phyloP scores from a whole-genome alignment of 1,140 invertebrate species.

The Aphidius gifuensis region DNA sequence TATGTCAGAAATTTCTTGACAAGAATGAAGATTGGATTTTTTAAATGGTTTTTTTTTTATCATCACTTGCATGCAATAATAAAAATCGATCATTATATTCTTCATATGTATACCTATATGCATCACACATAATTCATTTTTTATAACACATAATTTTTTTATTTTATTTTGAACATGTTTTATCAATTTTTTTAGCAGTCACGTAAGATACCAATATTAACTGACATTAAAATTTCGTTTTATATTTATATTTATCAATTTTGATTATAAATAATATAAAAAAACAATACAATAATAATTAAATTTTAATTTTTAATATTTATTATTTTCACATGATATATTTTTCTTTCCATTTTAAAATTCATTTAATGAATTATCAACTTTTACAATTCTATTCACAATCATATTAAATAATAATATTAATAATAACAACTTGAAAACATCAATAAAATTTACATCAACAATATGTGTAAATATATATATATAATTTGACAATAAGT shows the following conservation, averaged over 20 bases:
- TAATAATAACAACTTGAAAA: no score
- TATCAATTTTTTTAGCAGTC: conserved; percentile 13
- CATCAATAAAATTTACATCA: no score
- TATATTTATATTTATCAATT: background rate
- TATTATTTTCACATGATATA: no score
- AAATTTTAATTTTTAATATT: no score
- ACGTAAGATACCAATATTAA: conserved; percentile 22
- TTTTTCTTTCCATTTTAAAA: no score
- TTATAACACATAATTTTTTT: conserved; percentile 15
- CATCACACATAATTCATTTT: conserved; percentile 18
- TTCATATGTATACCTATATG: conserved; percentile 1
- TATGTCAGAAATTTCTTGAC: no score
- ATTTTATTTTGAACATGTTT: conserved; percentile 10
- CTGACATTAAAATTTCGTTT: conserved; percentile 5
- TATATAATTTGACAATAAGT: background rate
- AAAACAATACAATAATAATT: no score
- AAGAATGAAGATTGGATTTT: background rate
- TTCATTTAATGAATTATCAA: no score
- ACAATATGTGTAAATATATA: no score
- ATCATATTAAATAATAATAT: no score
- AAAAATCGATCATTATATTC: conserved; percentile 17
- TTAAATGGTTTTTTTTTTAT: background rate
- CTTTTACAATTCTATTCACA: no score
- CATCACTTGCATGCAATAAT: conserved; percentile 21
- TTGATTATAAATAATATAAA: no score